Percentiles rank a stretch among this genome's conserved stretches.
phyloP scores from a whole-genome alignment of 2,797 vertebrate species.

The Gobio occitaniae region DNA sequence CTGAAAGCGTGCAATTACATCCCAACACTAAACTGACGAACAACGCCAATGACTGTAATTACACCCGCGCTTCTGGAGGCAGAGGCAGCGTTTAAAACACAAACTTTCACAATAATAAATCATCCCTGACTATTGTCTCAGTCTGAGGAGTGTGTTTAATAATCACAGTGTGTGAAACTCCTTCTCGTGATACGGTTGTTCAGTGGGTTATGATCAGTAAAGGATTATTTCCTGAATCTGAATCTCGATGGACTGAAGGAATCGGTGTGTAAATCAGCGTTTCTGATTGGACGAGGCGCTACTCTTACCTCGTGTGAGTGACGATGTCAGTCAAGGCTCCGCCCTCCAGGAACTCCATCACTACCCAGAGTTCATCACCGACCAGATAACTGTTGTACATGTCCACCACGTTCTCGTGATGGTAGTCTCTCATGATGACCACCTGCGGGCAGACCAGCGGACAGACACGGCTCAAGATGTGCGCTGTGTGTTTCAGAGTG shows the following conservation, averaged over 20 bases:
- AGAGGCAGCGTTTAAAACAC: slow-evolving; percentile 61
- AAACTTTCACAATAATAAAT: slow-evolving; percentile 66
- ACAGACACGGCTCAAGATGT: too few species aligned
- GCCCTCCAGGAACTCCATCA: slow-evolving; percentile 92
- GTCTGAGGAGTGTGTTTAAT: too few species aligned
- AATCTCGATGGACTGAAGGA: not conserved
- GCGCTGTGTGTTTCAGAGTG: not conserved
- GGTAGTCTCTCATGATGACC: slow-evolving; percentile 91
- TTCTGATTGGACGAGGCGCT: not conserved
- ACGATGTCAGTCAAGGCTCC: slow-evolving; percentile 90
- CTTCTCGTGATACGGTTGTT: not conserved
- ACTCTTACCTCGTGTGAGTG: slow-evolving; percentile 85
- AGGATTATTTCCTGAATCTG: not conserved
- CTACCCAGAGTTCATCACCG: slow-evolving; percentile 88
- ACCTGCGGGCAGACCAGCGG: slow-evolving; percentile 74
- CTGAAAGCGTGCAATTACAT: slow-evolving; percentile 80
- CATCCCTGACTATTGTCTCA: not conserved
- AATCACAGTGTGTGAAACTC: not conserved
- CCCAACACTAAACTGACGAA: slow-evolving; percentile 73
- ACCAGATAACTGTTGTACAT: slow-evolving; percentile 93
- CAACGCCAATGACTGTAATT: slow-evolving; percentile 81
- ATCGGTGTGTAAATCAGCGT: not conserved
- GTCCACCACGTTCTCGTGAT: slow-evolving; percentile 91
- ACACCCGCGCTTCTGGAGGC: slow-evolving; percentile 72
- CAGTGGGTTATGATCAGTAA: not conserved